Evolutionary conservation across 2,888 invertebrate species (phyloP), one percentile per base, ranked within the genome.

Genomic region (Machimus atricapillus): DNA sequence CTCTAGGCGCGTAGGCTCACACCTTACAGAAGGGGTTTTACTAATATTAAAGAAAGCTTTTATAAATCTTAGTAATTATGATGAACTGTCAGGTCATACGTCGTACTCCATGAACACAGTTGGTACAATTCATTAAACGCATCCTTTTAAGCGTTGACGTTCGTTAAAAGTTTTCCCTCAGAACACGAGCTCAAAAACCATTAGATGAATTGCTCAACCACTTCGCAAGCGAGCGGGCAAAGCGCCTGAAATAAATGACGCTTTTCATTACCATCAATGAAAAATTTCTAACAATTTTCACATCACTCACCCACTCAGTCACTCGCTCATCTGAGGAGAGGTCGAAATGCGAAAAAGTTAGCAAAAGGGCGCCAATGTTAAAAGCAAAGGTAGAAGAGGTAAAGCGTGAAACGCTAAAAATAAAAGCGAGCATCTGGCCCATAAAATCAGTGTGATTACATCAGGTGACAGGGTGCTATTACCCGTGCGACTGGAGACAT

Each of bases 381-480:
- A 77, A n/a, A 19, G 77, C 34, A 77, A 40, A 40, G 40, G 37
- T n/a, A 34, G 12, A 3, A 27, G 23, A 58, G 58, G 23, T 66
- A 66, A 14, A 66, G 2, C 27, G 66, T 66, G 66, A 66, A 66
- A 66, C 27, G 66, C 12, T 66, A 66, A 66, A 66, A 66, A 66
- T 66, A 66, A 66, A 66, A 74, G 46, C 74, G 6, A 85, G 85
- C 85, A 85, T 46, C 85, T 85, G 85, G 34, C 37, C 85, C 74
- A 85, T 85, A 85, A 85, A 85, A 74, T 85, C 74, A 74, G 76
- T 40, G 74, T 43, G 46, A 85, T 85, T 85, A 74, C 74, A 52
- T 74, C 85, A 85, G 40, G 74, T 85, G 85, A 85, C 85, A 85
- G 74, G 73, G 40, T n/a, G 74, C 85, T 46, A 85, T 85, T 85